Evolutionary conservation across 2,797 vertebrate species (phyloP), one percentile per base, ranked within the genome.

Genomic region (Echeneis naucrates): DNA sequence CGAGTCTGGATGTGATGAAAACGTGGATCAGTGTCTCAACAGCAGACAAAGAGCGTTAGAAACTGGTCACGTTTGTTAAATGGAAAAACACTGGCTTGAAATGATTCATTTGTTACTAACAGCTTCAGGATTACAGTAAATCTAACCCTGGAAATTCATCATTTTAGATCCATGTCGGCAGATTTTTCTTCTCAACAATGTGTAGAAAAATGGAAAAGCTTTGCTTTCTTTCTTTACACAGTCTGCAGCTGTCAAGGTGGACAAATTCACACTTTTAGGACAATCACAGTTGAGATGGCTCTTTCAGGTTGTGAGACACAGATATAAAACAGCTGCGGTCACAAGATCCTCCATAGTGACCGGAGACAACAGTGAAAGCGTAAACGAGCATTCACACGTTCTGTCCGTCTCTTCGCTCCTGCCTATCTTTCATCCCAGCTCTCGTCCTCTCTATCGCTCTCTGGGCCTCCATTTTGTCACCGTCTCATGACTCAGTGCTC

Each of bases 311-410:
- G 47, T 48, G 53, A 38, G 68, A 64, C 50, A 37, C 54, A 24
- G 58, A 75, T 87, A 88, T 81, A 59, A 83, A 85, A 84, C 68
- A 26, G 40, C 71, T 75, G 78, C 77, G 73, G 68, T 37, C 73
- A 42, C 73, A 47, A 7, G 12, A 69, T 59, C 69, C 47, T 72
- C 54, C 2, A 44, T 54, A 44, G 9, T 51, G 37, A 65, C 52
- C 37, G 38, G 68, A 76, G 45, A 77, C 14, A 35, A 55, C 23
- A 55, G n/a, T n/a, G n/a, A n/a, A n/a, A n/a, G 17, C 5, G 53
- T n/a, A 56, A 48, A 66, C 48, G 66, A 8, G 50, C 38, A 47
- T 26, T 17, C 5, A 54, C 24, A 35, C 35, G 61, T 59, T 62
- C 56, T 68, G 19, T 74, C 40, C 24, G 61, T 50, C 61, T 76